Base-by-base conservation (phyloP, 2,797 vertebrate genomes). In the Fringilla coelebs region DNA sequence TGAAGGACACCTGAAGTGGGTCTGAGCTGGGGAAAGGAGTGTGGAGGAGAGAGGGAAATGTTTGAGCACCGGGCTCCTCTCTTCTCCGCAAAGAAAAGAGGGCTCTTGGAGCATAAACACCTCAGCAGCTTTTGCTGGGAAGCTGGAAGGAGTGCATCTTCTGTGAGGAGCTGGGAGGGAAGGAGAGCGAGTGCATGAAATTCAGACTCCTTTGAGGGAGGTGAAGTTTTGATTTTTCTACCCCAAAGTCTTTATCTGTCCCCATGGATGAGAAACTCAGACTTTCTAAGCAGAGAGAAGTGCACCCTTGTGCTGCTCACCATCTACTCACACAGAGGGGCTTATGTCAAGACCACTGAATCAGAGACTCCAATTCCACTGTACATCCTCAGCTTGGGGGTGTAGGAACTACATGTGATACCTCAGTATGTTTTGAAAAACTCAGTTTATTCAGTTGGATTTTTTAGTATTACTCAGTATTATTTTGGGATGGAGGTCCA, bases 81-180 rank as follows among this genome's bases (percentile, higher is more conserved):
- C 46, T 48, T 83, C 46, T 49, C 14, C 15, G 8, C 36, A 51
- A 57, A 80, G 75, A 13, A 46, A 81, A 92, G 43, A 82, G 43
- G 41, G 57, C n/a, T 87, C 52, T 29, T 17, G 52, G 68, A 75
- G 14, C 32, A 43, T 25, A 24, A 86, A 34, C 25, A 34, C 15
- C 28, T 31, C 0, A 0, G 14, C 0, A 1, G 18, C 60, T 81
- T 81, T 65, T 71, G 25, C 20, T 24, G 26, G 49, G 60, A 73
- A 60, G 20, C 0, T 55, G 51, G 73, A 62, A 91, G 48, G 51
- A 2, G 1, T 0, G 1, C 0, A 1, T 45, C 26, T 48, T 80
- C 58, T 78, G 40, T 34, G 26, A 57, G 40, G 36, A 65, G 14
- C 10, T 72, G 43, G 48, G 73, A 85, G 45, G 65, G 36, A 54